Percentiles rank a stretch among this genome's conserved stretches.
Conservation (phyloP, 1,140 invertebrate species). For the Copidosoma floridanum region DNA sequence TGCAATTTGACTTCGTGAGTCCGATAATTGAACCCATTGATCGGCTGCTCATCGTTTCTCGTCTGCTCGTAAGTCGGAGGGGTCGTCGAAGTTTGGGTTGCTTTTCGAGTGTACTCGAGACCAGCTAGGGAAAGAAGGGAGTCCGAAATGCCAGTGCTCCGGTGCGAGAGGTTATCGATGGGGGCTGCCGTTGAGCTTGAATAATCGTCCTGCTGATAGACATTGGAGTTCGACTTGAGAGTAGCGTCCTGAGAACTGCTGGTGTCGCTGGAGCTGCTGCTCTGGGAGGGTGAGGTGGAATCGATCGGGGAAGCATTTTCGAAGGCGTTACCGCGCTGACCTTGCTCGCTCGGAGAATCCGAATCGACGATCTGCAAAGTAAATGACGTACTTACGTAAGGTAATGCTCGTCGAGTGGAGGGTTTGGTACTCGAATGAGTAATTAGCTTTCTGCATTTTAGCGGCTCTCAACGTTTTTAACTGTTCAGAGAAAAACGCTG, state of each 20-base stretch:
- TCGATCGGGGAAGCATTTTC: conserved; percentile 28
- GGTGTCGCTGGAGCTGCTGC: not conserved
- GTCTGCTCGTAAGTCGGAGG: conserved; percentile 18
- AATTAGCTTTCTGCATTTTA: no score
- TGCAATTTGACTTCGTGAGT: conserved; percentile 27
- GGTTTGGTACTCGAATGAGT: no score
- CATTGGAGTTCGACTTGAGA: conserved; percentile 16
- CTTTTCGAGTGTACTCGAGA: not conserved
- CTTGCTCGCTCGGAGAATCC: conserved; percentile 27
- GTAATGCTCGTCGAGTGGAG: no score
- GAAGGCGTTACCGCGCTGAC: conserved; percentile 27
- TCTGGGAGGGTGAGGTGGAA: conserved; percentile 6
- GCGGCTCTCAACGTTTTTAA: no score
- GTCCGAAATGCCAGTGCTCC: conserved; percentile 11
- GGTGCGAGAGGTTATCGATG: conserved; percentile 37
- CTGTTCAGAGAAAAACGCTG: no score
- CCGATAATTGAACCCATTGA: conserved; percentile 50
- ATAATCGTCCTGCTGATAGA: conserved; percentile 41
- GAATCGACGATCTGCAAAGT: conserved; percentile 30
- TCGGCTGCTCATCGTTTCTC: conserved; percentile 35
- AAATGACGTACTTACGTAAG: not conserved
- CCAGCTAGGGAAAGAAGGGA: not conserved
- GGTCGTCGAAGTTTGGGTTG: not conserved
- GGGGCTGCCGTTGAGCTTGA: conserved; percentile 28
- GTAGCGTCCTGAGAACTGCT: not conserved